phyloP scores from a whole-genome alignment of 2,113 vertebrate species.

The pig (Sus scrofa) region T2T-Sscrofa CM000812.6:126185501-126186000 shows the following conservation, averaged over 20 bases:
- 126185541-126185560: background rate
- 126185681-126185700: background rate
- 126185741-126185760: background rate
- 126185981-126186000: background rate
- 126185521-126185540: background rate
- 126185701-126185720: background rate
- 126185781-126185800: background rate
- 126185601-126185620: background rate
- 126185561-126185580: background rate
- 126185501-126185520: background rate
- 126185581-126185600: background rate
- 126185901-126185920: background rate
- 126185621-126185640: background rate
- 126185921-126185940: background rate
- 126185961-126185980: background rate
- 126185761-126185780: background rate
- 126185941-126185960: slow-evolving; percentile 22
- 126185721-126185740: background rate
- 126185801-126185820: background rate
- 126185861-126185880: background rate
- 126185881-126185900: background rate
- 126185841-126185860: background rate
- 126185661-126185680: background rate
- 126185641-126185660: background rate
- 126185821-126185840: background rate